Evolutionary conservation across 2,888 invertebrate genomes (phyloP).

Genomic region (Caenorhabditis angaria): DNA sequence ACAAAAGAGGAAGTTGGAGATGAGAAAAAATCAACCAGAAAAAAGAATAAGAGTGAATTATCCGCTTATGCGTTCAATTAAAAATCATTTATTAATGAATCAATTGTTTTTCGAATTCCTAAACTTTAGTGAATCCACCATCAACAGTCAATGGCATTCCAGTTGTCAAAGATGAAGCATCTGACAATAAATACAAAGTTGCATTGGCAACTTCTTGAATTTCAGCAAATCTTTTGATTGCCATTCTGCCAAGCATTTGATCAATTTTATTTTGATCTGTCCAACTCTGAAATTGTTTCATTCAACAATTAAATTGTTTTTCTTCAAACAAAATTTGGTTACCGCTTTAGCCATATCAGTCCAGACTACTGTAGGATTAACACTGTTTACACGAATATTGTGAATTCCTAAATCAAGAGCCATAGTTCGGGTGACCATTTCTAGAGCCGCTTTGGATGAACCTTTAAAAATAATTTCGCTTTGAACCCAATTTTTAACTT

Average conservation of each 20-base stretch:
- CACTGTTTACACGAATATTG: constrained; percentile 85
- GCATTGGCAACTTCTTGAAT: constrained; percentile 84
- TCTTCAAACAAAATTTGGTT: too few species aligned
- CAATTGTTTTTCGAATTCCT: too few species aligned
- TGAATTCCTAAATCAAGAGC: constrained; percentile 86
- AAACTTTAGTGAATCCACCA: constrained; percentile 78
- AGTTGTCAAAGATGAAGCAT: constrained; percentile 83
- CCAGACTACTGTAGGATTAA: constrained; percentile 93
- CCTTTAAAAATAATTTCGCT: constrained; percentile 69
- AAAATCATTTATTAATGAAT: too few species aligned
- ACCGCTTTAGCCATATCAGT: constrained; percentile 84
- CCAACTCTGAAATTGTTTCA: constrained; percentile 77
- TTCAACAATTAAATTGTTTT: background rate
- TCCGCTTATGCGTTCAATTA: too few species aligned
- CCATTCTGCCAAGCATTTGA: constrained; percentile 83
- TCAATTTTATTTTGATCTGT: constrained; percentile 81
- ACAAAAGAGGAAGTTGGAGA: too few species aligned
- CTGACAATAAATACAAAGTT: constrained; percentile 84
- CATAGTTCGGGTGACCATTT: constrained; percentile 84
- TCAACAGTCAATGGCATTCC: constrained; percentile 84
- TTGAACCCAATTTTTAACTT: background rate
- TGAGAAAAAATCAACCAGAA: too few species aligned
- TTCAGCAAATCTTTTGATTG: constrained; percentile 82
- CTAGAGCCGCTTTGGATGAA: constrained; percentile 87
- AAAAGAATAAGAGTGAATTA: too few species aligned